These are phyloP conservation scores for Bicyclus anynana DNA, from an alignment of 1,140 invertebrate genomes.

Conservation along the genomic window DNA sequence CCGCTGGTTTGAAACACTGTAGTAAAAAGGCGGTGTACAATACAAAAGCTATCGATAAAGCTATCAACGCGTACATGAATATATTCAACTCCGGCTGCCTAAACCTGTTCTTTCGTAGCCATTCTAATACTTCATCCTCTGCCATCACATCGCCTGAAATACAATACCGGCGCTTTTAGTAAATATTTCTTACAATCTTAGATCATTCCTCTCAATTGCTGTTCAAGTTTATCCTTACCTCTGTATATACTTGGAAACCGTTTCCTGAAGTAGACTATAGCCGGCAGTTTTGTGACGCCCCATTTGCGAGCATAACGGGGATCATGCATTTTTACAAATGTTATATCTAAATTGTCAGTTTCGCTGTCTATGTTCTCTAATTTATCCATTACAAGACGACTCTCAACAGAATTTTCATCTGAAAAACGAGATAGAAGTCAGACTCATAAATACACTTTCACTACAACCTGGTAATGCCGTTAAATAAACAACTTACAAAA, in stretches of 20 bases:
- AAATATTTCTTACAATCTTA: not conserved
- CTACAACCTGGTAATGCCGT: not conserved
- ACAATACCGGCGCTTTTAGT: not conserved
- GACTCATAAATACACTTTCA: too few species aligned
- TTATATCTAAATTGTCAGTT: constrained; percentile 95
- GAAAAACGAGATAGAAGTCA: constrained; percentile 9
- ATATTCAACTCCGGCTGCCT: constrained; percentile 94
- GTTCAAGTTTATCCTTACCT: constrained; percentile 77
- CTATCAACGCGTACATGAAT: constrained; percentile 95
- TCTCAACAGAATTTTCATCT: constrained; percentile 90
- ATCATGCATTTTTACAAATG: constrained; percentile 96
- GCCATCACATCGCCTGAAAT: constrained; percentile 87
- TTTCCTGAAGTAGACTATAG: constrained; percentile 95
- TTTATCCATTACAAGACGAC: constrained; percentile 87
- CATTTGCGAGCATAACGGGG: constrained; percentile 94
- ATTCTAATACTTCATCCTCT: constrained; percentile 94
- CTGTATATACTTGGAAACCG: constrained; percentile 96
- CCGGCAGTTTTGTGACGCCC: constrained; percentile 95
- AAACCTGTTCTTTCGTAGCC: constrained; percentile 95
- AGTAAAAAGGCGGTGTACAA: constrained; percentile 94
- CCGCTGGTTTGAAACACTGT: constrained; percentile 89
- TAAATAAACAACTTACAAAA: constrained; percentile 86
- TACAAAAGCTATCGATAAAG: constrained; percentile 89
- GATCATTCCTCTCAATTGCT: too few species aligned
- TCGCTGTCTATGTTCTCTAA: constrained; percentile 95